Base-by-base conservation (phyloP, 2,113 vertebrate species). In the Cyanoramphus novaezelandiae region DNA sequence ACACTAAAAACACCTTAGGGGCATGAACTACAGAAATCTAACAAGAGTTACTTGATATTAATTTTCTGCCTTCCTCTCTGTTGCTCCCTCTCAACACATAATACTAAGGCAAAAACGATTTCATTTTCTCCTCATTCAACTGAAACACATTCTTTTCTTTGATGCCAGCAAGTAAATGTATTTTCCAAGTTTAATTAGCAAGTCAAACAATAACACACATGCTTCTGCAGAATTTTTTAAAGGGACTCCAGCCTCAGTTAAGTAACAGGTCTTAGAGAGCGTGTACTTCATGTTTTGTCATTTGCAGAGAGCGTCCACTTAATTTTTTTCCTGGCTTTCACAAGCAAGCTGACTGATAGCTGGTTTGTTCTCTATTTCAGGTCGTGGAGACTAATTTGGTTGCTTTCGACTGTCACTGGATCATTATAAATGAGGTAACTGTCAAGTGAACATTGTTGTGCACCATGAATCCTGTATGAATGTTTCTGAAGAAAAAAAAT, bases 331-430 rank as follows among this genome's bases (percentile, higher is more conserved):
- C 53, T 92, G 65, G 13, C 95, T 96, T 96, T 95, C 50, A 67
- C 68, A 75, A 90, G 75, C 90, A 96, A 92, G 57, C 44, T 98
- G 94, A 97, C 97, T 98, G 95, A 98, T 92, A 69, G 52, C 89
- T 92, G 92, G 23, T 97, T 97, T 97, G 90, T 98, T 98, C 97
- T 97, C 97, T 97, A 21, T 98, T 98, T 95, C 98, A 99, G 99
- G 99, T 99, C 82, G 99, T 99, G 98, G 99, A 99, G 98, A 99
- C 99, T 77, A 99, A 99, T 98, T 98, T 99, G 97, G 99, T 99
- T 96, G 99, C 99, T 92, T 99, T 99, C 93, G 99, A 99, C 98
- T 99, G 99, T 98, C 99, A 99, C 98, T 99, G 99, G 99, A 99
- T 99, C 98, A 99, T 99, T 98, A 99, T 99, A 97, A 99, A 99